phyloP scores from a whole-genome alignment of 2,113 vertebrate species.

The Mesoclemmys tuberculata region DNA sequence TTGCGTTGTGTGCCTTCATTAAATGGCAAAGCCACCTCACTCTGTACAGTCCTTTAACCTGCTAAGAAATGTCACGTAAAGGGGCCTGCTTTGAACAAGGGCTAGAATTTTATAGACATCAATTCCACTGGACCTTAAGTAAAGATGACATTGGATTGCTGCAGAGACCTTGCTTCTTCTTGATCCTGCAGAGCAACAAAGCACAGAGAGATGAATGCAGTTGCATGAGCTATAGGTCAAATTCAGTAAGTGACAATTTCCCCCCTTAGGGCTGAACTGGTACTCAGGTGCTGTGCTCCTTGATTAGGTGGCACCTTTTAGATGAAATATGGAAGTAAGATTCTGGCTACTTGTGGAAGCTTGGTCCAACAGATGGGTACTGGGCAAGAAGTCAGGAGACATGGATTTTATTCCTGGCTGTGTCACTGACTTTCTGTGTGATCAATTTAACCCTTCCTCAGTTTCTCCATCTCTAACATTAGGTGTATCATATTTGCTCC shows the following conservation, averaged over 20 bases:
- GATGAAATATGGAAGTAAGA: neutral
- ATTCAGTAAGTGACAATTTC: neutral
- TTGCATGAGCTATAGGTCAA: neutral
- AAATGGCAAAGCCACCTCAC: neutral
- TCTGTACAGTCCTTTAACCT: neutral
- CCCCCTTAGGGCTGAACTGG: rapidly evolving
- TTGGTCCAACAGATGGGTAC: neutral
- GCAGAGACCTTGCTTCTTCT: neutral
- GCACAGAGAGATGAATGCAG: neutral
- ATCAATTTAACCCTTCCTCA: neutral
- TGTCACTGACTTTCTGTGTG: rapidly evolving
- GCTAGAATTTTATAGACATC: neutral
- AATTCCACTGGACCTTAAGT: neutral
- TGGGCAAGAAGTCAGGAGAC: rapidly evolving
- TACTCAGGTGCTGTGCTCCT: neutral
- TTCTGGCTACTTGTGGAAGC: neutral
- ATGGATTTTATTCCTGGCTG: neutral
- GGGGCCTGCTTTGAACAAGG: neutral
- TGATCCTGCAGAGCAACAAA: neutral
- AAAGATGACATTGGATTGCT: neutral
- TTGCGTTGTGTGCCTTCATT: conserved; percentile 15
- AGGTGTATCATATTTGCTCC: rapidly evolving
- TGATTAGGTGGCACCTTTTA: neutral
- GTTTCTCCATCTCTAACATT: neutral
- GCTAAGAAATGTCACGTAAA: conserved; percentile 46